phyloP scores from a whole-genome alignment of 1,140 invertebrate genomes.

The Lordiphosa stackelbergi region DNA sequence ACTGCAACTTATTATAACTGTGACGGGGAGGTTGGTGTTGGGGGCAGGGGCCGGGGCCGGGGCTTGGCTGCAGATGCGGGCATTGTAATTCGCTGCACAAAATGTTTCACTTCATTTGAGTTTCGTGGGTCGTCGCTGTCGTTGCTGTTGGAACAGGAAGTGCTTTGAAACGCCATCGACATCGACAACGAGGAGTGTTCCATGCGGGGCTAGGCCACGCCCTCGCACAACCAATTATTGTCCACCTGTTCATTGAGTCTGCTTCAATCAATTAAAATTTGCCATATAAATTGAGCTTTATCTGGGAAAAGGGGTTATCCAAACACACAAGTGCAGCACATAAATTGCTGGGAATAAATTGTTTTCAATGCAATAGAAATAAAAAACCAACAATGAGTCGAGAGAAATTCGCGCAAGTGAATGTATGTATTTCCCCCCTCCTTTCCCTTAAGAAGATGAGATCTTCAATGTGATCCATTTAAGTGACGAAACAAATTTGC shows the following conservation, averaged over 20 bases:
- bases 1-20: constrained; percentile 72
- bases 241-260: constrained; percentile 43
- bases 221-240: constrained; percentile 18
- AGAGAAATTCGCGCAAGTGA: constrained; percentile 63
- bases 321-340: constrained; percentile 46
- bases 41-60: neutral
- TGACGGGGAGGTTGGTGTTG: constrained; percentile 4
- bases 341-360: constrained; percentile 74
- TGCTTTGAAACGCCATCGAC: constrained; percentile 50
- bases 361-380: constrained; percentile 66
- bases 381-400: constrained; percentile 17
- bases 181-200: constrained; percentile 36
- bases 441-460: constrained; percentile 24
- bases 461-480: neutral
- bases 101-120: constrained; percentile 72
- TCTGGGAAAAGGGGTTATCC: constrained; percentile 20
- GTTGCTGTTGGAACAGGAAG: constrained; percentile 45
- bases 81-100: constrained; percentile 72
- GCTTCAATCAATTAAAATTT: neutral
- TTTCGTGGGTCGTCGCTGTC: constrained; percentile 40
- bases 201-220: constrained; percentile 15
- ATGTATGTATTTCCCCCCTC: constrained; percentile 40
- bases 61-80: constrained; percentile 5
- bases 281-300: constrained; percentile 23
- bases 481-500: too few species aligned